phyloP scores from a whole-genome alignment of 2,113 vertebrate genomes.

The Pholis gunnellus region DNA sequence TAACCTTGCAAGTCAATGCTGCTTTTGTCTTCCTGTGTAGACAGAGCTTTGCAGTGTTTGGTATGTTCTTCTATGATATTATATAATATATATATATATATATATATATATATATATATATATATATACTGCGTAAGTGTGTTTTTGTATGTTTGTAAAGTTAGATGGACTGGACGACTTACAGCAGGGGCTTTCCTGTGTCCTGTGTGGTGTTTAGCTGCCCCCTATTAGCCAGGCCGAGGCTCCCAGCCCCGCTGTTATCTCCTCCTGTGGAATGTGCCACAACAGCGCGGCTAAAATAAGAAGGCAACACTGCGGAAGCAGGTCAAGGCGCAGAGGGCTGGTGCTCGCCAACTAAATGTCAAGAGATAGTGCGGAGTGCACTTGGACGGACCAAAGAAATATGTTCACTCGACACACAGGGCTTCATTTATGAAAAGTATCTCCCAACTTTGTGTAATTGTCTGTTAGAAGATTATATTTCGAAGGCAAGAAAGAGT shows the following conservation, averaged over 20 bases:
- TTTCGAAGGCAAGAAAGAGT: background rate
- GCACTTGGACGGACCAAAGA: conserved; percentile 24
- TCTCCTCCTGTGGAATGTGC: conserved; percentile 84
- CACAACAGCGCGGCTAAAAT: conserved; percentile 83
- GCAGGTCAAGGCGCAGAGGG: conserved; percentile 66
- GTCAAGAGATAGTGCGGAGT: conserved; percentile 79
- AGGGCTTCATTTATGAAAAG: background rate
- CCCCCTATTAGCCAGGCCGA: conserved; percentile 20
- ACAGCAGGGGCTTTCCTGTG: conserved; percentile 40
- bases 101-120: too few relatives aligned
- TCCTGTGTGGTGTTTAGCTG: conserved; percentile 41
- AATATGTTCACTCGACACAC: conserved; percentile 22
- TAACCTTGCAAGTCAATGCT: background rate
- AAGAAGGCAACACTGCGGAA: conserved; percentile 78
- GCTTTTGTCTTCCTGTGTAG: background rate
- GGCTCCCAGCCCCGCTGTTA: conserved; percentile 69
- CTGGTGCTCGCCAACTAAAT: conserved; percentile 79
- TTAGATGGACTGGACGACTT: background rate
- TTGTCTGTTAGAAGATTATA: background rate
- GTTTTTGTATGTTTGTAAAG: background rate
- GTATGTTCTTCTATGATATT: background rate
- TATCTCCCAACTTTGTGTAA: background rate
- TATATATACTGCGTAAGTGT: background rate
- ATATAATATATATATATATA: too few relatives aligned
- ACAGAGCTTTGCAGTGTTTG: background rate